Evolutionary conservation across 1,140 invertebrate species (phyloP), one percentile per base, ranked within the genome.

Genomic region (Magallana angulata): DNA sequence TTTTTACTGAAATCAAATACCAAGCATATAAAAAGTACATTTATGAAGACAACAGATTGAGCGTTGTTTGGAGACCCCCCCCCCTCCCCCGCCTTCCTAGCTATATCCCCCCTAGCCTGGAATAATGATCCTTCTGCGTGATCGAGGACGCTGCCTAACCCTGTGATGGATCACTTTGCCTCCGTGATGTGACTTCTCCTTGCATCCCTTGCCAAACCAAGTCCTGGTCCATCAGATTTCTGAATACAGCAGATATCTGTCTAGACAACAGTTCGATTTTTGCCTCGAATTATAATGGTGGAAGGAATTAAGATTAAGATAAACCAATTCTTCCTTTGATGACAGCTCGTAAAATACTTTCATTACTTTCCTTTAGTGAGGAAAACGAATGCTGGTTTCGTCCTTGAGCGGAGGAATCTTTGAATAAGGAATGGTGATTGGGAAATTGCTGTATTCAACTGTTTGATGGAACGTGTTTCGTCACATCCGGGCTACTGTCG

Each of bases 301-400:
- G 68, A 30, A 76, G 68, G 68, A 76, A 76, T 76, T 76, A 30
- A 76, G 68, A 76, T 76, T 76, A 76, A 76, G 68, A 76, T 76
- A 76, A 76, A 76, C 68, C 68, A 30, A 76, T 76, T 30, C 68
- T 30, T 76, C 7, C 68, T 76, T 76, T 76, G 68, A 76, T 76
- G 68, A 76, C 24, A 76, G 36, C 68, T 76, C 68, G 24, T 76
- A 76, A 76, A 76, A 76, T 76, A 76, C 24, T 8, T 30, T 76
- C 68, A 76, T 76, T 76, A 76, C 24, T 76, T 76, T 24, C 68
- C 36, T 30, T 76, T 30, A 7, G 36, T 30, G 24, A 18, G 68
- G 68, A 62, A 76, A 30, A 76, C 9, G 68, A 18, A 30, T 76
- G 68, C 68, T 76, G 68, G 24, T 36, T 36, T 18, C 24, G 68